phyloP scores from a whole-genome alignment of 92 coral and sea anemone species.

The Parazoanthus darwini region DNA sequence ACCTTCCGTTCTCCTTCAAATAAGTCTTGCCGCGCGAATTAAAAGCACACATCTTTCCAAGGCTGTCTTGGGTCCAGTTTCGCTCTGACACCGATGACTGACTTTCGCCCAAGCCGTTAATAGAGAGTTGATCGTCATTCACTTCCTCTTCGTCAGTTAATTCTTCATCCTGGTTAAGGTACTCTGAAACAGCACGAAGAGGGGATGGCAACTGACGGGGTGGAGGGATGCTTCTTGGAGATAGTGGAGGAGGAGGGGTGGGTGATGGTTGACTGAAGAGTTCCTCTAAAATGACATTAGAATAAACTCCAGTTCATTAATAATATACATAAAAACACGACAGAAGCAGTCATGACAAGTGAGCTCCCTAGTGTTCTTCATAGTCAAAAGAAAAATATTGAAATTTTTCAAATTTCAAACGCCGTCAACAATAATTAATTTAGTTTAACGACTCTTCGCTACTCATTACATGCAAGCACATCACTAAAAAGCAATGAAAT shows the following conservation, averaged over 20 bases:
- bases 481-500: no score
- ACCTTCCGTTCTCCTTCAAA: background rate
- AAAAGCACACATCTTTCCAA: background rate
- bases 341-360: no score
- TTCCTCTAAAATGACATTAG: slow-evolving; percentile 19
- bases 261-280: slow-evolving; percentile 41
- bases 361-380: no score
- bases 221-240: slow-evolving; percentile 65
- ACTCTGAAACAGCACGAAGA: slow-evolving; percentile 59
- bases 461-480: no score
- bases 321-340: background rate
- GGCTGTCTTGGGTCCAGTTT: background rate
- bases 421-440: background rate
- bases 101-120: background rate
- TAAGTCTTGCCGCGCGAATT: background rate
- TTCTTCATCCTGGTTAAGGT: slow-evolving; percentile 51
- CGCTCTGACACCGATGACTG: background rate
- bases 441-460: no score
- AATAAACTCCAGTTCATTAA: background rate
- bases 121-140: slow-evolving; percentile 4
- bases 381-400: background rate
- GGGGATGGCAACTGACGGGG: slow-evolving; percentile 65
- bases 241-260: slow-evolving; percentile 67
- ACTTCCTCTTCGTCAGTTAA: slow-evolving; percentile 56
- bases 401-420: background rate